These are phyloP conservation scores for Sesia apiformis DNA, from an alignment of 2,888 invertebrate genomes.

Conservation along the genomic window DNA sequence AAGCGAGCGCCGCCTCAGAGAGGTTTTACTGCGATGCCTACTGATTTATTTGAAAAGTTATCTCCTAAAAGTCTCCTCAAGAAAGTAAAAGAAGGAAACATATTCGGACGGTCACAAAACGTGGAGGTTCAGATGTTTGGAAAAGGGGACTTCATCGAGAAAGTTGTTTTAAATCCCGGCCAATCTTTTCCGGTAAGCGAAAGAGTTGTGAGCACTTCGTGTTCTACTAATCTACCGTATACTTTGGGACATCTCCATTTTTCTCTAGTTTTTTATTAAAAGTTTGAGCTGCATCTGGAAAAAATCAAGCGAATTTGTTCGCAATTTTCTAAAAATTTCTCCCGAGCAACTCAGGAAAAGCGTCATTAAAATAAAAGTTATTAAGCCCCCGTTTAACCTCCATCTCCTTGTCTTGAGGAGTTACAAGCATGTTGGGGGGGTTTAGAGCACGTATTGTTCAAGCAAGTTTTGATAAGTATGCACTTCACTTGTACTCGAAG, in stretches of 20 bases:
- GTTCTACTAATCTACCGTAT: conserved; percentile 1
- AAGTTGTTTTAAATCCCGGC: conserved; percentile 17
- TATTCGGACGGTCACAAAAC: conserved; percentile 40
- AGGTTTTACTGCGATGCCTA: conserved; percentile 39
- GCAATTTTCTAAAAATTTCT: background rate
- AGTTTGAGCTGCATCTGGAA: background rate
- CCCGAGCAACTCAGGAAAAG: conserved; percentile 15
- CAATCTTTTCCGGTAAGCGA: conserved; percentile 7
- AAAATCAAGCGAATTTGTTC: background rate
- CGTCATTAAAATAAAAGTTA: conserved; percentile 22
- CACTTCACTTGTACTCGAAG: conserved; percentile 5
- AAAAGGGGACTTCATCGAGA: conserved; percentile 12
- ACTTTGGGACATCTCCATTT: background rate
- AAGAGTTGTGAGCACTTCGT: conserved; percentile 5
- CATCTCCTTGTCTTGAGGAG: conserved; percentile 15
- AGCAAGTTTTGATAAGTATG: conserved; percentile 30
- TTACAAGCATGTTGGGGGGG: conserved; percentile 4
- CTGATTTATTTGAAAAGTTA: conserved; percentile 65
- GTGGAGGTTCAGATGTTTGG: conserved; percentile 16
- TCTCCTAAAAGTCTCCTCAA: conserved; percentile 35
- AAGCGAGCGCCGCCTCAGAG: conserved; percentile 21
- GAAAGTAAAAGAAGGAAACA: conserved; percentile 30
- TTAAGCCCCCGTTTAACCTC: conserved; percentile 22
- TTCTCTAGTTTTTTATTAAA: background rate
- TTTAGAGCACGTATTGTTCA: conserved; percentile 29